Percentiles rank a stretch among this genome's conserved stretches.
Evolutionary conservation across 1,140 invertebrate genomes (phyloP).

Genomic region (Adoxophyes honmai): DNA sequence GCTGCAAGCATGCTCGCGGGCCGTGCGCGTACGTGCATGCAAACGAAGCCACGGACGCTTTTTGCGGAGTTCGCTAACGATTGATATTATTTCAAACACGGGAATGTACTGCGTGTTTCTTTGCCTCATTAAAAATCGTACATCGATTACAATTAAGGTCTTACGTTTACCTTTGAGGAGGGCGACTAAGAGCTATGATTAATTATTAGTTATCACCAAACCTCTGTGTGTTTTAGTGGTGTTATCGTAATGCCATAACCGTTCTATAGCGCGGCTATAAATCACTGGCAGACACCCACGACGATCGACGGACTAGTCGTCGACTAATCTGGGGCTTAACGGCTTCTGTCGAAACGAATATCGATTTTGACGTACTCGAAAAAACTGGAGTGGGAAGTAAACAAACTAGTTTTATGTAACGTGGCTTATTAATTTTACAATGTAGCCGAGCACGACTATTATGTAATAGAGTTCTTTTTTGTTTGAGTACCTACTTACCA

Average conservation of each 20-base stretch:
- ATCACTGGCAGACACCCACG: conserved; percentile 59
- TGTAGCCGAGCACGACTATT: not conserved
- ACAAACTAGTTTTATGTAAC: conserved; percentile 10
- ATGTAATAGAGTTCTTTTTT: not conserved
- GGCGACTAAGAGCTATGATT: not conserved
- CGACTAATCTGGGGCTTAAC: conserved; percentile 45
- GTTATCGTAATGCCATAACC: conserved; percentile 41
- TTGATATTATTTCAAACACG: not conserved
- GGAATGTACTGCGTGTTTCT: not conserved
- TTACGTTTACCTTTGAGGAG: not conserved
- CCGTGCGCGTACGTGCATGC: conserved; percentile 8
- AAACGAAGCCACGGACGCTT: conserved; percentile 9
- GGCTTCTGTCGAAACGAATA: conserved; percentile 40
- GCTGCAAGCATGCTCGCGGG: not conserved
- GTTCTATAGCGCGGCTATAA: conserved; percentile 39
- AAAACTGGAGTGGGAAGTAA: conserved; percentile 17
- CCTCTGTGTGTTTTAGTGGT: conserved; percentile 23
- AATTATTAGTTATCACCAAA: conserved; percentile 21
- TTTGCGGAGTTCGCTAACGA: not conserved
- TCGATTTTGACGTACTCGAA: conserved; percentile 33
- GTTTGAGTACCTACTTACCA: too few species aligned
- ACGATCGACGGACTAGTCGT: conserved; percentile 33
- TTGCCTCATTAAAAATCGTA: not conserved
- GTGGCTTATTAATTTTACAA: not conserved
- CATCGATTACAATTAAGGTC: not conserved